Evolutionary conservation across 2,797 vertebrate genomes (phyloP).

Genomic region (Phalanger gymnotis): DNA sequence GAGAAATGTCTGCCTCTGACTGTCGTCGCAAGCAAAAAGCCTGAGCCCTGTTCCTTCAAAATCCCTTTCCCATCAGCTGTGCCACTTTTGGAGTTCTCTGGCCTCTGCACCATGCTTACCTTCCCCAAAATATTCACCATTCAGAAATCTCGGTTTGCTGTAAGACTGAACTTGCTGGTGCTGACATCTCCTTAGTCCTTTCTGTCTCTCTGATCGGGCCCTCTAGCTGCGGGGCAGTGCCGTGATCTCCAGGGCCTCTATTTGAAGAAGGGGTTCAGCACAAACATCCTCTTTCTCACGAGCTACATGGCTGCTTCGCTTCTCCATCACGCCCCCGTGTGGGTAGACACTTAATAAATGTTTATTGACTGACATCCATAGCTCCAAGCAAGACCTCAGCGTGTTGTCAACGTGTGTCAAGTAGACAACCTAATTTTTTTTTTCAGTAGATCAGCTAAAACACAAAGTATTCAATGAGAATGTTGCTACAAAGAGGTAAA

Average conservation of each 20-base stretch:
- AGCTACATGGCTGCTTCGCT: background rate
- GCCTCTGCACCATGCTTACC: rapidly evolving
- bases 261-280: background rate
- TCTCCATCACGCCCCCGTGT: background rate
- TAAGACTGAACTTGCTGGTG: background rate
- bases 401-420: background rate
- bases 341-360: no score
- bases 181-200: background rate
- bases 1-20: background rate
- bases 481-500: background rate
- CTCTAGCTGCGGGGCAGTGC: background rate
- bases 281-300: background rate
- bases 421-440: background rate
- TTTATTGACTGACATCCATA: no score
- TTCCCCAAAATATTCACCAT: no score
- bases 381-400: no score
- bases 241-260: no score
- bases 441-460: background rate
- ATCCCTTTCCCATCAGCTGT: background rate
- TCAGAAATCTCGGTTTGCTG: background rate
- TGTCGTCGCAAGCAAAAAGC: background rate
- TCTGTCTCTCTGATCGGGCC: background rate
- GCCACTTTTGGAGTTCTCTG: background rate
- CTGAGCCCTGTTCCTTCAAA: background rate
- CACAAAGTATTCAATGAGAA: background rate